Evolutionary conservation across 2,888 invertebrate species (phyloP), one percentile per base, ranked within the genome.

Genomic region (Eurois occulta): DNA sequence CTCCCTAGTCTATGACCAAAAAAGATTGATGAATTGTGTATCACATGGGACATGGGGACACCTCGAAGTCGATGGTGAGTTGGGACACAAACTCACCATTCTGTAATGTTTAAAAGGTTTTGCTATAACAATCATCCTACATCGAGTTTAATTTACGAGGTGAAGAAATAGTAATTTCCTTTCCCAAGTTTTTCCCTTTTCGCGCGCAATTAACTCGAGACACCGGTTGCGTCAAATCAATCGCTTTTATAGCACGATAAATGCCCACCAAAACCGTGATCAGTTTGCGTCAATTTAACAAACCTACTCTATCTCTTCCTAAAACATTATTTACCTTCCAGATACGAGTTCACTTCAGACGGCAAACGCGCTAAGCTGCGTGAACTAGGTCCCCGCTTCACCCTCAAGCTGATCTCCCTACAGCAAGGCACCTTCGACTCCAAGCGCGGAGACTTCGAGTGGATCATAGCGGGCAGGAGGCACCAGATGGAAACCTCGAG

Each of bases 351-450:
- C 94, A 98, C 98, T 86, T 97, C 97, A 75, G 98, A 98, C 80
- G 98, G 98, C 0, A 98, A 97, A 89, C 97, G 97, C 32, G 98
- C 98, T 0, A 98, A 97, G 89, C 96, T 99, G 58, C 97, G 98
- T 76, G 99, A 99, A 94, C 95, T 99, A n/a, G 99, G 99, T 0
- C 99, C 99, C 0, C 97, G 99, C 87, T 99, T 99, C 95, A 99
- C 99, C 0, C 95, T 99, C 58, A 98, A 98, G 93, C 95, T 99
- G 83, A 97, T 98, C 82, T 99, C 99, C 0, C 95, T 99, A 66
- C 99, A 99, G 94, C 99, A 99, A 93, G 99, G 99, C 71, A 99
- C 99, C 0, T 99, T 99, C 95, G 99, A 99, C 95, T 98, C 99
- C 70, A 99, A 99, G 95, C 98, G 98, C 90, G 99, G 99, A 0